Conservation (phyloP, 2,888 invertebrate species). For the Tholera decimalis region DNA sequence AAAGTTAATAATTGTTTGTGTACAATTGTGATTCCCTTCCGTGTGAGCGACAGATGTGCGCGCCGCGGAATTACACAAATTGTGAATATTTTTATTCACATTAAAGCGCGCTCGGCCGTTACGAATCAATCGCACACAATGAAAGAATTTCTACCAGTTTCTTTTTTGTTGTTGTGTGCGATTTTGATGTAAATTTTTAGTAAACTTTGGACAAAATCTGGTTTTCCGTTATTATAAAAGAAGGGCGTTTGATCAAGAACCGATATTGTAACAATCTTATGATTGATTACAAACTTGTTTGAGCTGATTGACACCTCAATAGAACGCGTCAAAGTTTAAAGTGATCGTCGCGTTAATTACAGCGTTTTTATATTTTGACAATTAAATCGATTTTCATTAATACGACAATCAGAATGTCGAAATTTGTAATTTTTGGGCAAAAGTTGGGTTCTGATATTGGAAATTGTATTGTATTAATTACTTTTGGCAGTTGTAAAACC, state of each 20-base stretch:
- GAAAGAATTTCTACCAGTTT: constrained; percentile 86
- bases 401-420: constrained; percentile 50
- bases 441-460: constrained; percentile 1
- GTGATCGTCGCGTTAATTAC: constrained; percentile 73
- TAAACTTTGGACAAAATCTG: constrained; percentile 85
- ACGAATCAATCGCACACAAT: constrained; percentile 90
- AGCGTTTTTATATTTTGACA: constrained; percentile 70
- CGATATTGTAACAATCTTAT: constrained; percentile 87
- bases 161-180: constrained; percentile 85
- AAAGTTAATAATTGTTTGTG: constrained; percentile 70
- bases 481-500: constrained; percentile 33
- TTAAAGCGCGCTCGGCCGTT: constrained; percentile 90
- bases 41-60: constrained; percentile 89
- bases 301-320: constrained; percentile 83
- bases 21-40: constrained; percentile 81
- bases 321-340: constrained; percentile 61
- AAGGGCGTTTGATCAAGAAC: constrained; percentile 87
- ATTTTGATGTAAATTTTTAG: constrained; percentile 89
- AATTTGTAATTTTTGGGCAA: constrained; percentile 29
- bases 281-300: constrained; percentile 91
- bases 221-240: constrained; percentile 80
- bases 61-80: constrained; percentile 87
- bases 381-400: constrained; percentile 64
- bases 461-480: constrained; percentile 38
- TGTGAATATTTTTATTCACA: constrained; percentile 90